Percentiles rank a stretch among this genome's conserved stretches.
Evolutionary conservation across 1,140 invertebrate species (phyloP).

Genomic region (Vanessa atalanta): DNA sequence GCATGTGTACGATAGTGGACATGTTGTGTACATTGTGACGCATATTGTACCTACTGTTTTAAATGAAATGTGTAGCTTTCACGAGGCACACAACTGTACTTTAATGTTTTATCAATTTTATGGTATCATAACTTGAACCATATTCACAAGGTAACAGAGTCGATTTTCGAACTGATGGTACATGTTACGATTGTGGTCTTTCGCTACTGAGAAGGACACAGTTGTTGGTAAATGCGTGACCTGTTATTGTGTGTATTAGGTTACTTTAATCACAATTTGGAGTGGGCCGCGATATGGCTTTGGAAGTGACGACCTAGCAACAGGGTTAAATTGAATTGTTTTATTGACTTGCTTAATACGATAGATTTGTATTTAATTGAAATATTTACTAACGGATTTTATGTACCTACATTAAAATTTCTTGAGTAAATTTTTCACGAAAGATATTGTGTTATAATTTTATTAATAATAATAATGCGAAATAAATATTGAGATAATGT

Average conservation of each 20-base stretch:
- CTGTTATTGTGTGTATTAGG: constrained; percentile 80
- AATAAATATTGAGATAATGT: neutral
- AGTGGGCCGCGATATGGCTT: constrained; percentile 76
- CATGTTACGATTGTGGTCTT: constrained; percentile 53
- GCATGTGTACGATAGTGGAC: constrained; percentile 59
- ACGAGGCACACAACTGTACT: constrained; percentile 71
- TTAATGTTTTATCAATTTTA: constrained; percentile 53
- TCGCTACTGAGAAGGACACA: constrained; percentile 47
- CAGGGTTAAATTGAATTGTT: constrained; percentile 69
- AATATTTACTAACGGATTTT: neutral
- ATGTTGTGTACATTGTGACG: constrained; percentile 76
- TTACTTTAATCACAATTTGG: constrained; percentile 80
- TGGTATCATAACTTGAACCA: constrained; percentile 32
- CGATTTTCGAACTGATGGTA: constrained; percentile 21
- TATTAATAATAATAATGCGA: too few relatives aligned
- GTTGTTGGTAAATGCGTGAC: constrained; percentile 76
- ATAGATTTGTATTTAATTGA: constrained; percentile 35
- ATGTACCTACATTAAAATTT: neutral
- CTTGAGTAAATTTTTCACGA: too few relatives aligned
- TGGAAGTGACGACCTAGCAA: constrained; percentile 69
- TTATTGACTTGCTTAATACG: constrained; percentile 46
- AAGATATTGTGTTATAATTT: too few relatives aligned
- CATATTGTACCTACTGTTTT: constrained; percentile 76
- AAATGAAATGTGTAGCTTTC: constrained; percentile 80
- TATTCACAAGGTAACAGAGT: constrained; percentile 18